Base-by-base conservation (phyloP, 1,140 invertebrate genomes). In the Leptinotarsa lineolata region DNA sequence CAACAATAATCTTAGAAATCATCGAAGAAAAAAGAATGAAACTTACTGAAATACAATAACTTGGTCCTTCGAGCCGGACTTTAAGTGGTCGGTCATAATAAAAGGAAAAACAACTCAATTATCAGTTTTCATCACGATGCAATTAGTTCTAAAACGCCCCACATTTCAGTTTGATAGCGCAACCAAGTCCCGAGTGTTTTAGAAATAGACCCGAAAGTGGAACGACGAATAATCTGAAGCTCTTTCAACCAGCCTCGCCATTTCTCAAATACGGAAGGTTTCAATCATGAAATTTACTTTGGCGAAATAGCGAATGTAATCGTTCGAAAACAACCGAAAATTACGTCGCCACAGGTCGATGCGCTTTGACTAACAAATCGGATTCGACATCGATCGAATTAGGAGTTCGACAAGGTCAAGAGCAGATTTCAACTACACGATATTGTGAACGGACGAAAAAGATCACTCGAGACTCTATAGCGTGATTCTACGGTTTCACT, bases 341-440 rank as follows among this genome's bases (percentile, higher is more conserved):
- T n/a, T 16, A 54, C 48, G 48, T 54, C 48, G 48, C 15, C 48
- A 54, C 48, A 54, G 48, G n/a, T 54, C 48, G 48, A 54, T 54
- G 48, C 15, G 15, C 48, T 54, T 54, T 54, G n/a, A 54, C 48
- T 16, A 54, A 54, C 4, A 54, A 54, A 54, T 54, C 48, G 6
- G 15, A 16, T 54, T 4, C 48, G 16, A n/a, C 48, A 54, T n/a
- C 48, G 48, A 54, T 54, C 16, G 48, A 54, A 54, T 54, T 18
- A 54, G 15, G 15, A 54, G 48, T n/a, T 54, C 48, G 15, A 18
- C 48, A 54, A 54, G 48, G 48, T 54, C 48, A 54, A 54, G 48
- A 54, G n/a, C 48, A 54, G 16, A n/a, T 54, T 54, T 54, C 0
- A 54, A 54, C 48, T 54, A 54, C 48, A 54, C 15, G 48, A 2